Conservation (phyloP, 2,113 vertebrate species). For the Rhadina sibilatrix region DNA sequence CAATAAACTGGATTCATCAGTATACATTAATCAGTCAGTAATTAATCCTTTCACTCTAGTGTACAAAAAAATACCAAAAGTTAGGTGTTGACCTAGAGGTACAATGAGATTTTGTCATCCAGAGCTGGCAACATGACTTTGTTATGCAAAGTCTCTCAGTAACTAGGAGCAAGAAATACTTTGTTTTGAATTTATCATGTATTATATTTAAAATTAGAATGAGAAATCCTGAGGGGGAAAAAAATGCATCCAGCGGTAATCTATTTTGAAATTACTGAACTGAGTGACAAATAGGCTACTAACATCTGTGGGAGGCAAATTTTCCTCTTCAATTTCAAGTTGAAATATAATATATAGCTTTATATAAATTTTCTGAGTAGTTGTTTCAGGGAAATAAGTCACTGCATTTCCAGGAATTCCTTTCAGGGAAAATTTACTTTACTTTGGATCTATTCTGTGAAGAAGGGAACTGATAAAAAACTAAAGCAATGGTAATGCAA, state of each 20-base stretch:
- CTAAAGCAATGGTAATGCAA: background rate
- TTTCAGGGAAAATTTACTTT: background rate
- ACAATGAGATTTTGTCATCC: background rate
- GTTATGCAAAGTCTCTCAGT: background rate
- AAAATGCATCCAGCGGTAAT: background rate
- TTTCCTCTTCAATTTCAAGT: background rate
- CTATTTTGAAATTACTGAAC: background rate
- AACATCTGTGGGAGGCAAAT: background rate
- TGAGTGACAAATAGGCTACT: background rate
- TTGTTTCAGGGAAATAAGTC: background rate
- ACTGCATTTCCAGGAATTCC: background rate
- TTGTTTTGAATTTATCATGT: background rate
- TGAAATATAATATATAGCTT: background rate
- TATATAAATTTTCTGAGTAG: slow-evolving; percentile 5
- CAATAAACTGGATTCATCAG: background rate
- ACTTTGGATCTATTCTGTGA: background rate
- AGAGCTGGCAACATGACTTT: background rate
- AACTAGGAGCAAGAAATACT: background rate
- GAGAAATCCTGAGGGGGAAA: background rate
- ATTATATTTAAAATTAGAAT: background rate
- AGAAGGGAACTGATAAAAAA: background rate
- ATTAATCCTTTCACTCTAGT: background rate
- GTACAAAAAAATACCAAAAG: background rate
- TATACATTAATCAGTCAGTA: background rate
- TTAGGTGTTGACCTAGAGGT: background rate